Percentiles rank a stretch among this genome's conserved stretches.
phyloP scores from a whole-genome alignment of 2,888 invertebrate genomes.

The Sepioteuthis lessoniana region DNA sequence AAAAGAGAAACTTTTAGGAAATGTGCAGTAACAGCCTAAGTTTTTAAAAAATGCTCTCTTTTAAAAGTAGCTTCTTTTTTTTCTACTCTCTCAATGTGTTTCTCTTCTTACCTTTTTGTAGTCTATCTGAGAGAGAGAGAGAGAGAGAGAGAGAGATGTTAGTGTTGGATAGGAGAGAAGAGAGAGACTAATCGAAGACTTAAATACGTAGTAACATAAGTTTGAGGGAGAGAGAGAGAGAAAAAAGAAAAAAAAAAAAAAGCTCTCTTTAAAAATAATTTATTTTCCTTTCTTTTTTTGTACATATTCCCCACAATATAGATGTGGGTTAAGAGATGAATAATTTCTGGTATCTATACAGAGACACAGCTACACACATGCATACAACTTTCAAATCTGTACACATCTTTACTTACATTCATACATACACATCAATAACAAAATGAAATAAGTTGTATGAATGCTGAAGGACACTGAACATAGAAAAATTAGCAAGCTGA shows the following conservation, averaged over 20 bases:
- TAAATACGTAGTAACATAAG: neutral
- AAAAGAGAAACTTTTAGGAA: no score
- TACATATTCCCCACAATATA: no score
- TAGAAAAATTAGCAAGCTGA: neutral
- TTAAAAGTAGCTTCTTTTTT: neutral
- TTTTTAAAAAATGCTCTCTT: no score
- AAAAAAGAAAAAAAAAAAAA: no score
- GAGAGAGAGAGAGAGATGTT: neutral
- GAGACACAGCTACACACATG: neutral
- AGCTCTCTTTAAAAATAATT: no score
- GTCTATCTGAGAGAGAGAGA: neutral
- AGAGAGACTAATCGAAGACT: neutral
- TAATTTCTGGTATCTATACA: neutral
- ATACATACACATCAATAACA: neutral
- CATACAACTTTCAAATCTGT: neutral
- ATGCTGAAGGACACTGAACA: neutral
- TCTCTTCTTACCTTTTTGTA: neutral
- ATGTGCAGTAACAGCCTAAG: no score
- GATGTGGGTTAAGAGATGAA: neutral
- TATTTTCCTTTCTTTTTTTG: no score
- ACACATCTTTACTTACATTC: neutral
- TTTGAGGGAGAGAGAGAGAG: neutral
- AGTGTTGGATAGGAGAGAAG: no score
- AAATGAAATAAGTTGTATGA: slow-evolving; percentile 6
- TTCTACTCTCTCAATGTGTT: neutral